These are phyloP conservation scores for Rhagoletis pomonella DNA, from an alignment of 1,140 invertebrate species.

Conservation along the genomic window DNA sequence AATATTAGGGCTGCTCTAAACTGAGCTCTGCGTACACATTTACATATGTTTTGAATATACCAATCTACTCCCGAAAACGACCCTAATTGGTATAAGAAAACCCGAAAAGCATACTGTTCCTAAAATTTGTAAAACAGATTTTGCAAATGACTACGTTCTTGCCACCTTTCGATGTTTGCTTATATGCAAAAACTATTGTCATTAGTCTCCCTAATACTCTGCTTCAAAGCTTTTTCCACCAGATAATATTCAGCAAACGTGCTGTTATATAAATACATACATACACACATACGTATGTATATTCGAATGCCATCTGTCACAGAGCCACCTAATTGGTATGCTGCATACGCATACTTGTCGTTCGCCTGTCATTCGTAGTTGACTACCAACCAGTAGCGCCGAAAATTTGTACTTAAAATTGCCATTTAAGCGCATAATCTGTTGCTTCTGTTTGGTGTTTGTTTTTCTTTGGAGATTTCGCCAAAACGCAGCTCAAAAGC, in stretches of 20 bases:
- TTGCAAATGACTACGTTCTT: too few species aligned
- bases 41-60: too few species aligned
- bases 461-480: too few species aligned
- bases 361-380: neutral
- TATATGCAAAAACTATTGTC: too few species aligned
- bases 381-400: neutral
- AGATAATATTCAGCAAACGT: neutral
- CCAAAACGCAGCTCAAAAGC: too few species aligned
- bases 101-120: too few species aligned
- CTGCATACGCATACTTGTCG: neutral
- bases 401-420: constrained; percentile 19
- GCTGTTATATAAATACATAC: neutral
- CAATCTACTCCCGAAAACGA: too few species aligned
- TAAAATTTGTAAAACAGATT: too few species aligned
- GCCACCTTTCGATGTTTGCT: too few species aligned
- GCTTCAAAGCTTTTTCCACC: too few species aligned
- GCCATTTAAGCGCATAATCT: neutral
- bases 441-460: constrained; percentile 20
- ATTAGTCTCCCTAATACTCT: too few species aligned
- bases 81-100: too few species aligned
- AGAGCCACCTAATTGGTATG: neutral
- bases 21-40: neutral
- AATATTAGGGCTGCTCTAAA: neutral
- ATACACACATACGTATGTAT: neutral
- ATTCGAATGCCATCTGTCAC: neutral